Conservation (phyloP, 2,113 vertebrate genomes). For the Notiomystis cincta region DNA sequence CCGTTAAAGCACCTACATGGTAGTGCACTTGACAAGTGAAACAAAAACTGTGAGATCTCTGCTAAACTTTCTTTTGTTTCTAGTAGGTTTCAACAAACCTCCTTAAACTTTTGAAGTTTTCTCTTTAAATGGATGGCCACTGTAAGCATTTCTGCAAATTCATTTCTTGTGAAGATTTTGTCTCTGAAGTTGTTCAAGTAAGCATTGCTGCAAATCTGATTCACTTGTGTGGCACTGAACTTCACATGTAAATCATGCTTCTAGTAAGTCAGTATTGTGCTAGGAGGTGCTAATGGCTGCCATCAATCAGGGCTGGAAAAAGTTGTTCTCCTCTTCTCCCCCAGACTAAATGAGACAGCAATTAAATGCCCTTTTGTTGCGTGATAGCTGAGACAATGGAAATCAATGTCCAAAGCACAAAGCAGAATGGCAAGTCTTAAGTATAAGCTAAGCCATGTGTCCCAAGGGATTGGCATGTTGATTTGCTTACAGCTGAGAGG, state of each 20-base stretch:
- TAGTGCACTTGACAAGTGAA: background rate
- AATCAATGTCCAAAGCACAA: slow-evolving; percentile 60
- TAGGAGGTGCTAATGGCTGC: slow-evolving; percentile 50
- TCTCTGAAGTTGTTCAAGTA: background rate
- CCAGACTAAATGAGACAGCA: slow-evolving; percentile 59
- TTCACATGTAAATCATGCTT: slow-evolving; percentile 48
- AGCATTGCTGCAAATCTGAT: background rate
- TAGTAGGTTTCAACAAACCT: background rate
- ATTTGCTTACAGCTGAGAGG: slow-evolving; percentile 60
- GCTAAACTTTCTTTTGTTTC: background rate
- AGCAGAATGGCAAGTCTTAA: slow-evolving; percentile 52
- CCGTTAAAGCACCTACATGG: background rate
- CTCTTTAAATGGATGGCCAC: background rate
- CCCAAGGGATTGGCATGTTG: slow-evolving; percentile 55
- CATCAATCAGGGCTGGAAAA: slow-evolving; percentile 61
- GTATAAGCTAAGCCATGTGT: slow-evolving; percentile 44
- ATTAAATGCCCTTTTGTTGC: slow-evolving; percentile 62
- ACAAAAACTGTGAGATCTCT: background rate
- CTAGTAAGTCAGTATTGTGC: slow-evolving; percentile 30
- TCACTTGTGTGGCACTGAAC: slow-evolving; percentile 36
- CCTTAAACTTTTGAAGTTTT: background rate
- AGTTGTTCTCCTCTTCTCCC: slow-evolving; percentile 40
- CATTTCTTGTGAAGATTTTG: background rate
- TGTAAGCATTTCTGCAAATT: background rate
- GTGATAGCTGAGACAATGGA: slow-evolving; percentile 63